Conservation (phyloP, 2,888 invertebrate genomes). For the Andrena camellia region DNA sequence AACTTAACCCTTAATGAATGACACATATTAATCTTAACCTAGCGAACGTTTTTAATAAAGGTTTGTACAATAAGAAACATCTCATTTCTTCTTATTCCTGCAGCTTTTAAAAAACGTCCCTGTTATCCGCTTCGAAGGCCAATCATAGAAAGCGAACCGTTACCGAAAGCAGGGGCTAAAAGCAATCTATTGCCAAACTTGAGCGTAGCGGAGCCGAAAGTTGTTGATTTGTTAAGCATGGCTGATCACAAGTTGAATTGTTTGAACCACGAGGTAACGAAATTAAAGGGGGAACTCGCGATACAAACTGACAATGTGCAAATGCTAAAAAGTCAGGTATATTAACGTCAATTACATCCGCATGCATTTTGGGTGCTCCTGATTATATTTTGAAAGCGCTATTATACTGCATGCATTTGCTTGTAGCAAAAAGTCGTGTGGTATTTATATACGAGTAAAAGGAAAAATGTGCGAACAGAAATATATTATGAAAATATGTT, state of each 20-base stretch:
- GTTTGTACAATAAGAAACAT: neutral
- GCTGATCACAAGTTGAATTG: slow-evolving; percentile 82
- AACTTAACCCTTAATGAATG: neutral
- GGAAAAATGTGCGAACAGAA: neutral
- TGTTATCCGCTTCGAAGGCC: slow-evolving; percentile 81
- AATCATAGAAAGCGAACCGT: slow-evolving; percentile 77
- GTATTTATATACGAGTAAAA: neutral
- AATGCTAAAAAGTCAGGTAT: slow-evolving; percentile 82
- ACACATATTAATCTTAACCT: neutral
- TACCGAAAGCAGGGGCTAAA: slow-evolving; percentile 72
- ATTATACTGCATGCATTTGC: neutral
- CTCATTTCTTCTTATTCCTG: neutral
- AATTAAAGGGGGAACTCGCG: slow-evolving; percentile 80
- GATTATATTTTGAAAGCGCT: neutral
- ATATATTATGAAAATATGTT: slow-evolving; percentile 37
- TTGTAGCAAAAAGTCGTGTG: neutral
- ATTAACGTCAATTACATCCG: slow-evolving; percentile 47
- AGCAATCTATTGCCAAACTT: slow-evolving; percentile 73
- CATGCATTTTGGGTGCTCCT: slow-evolving; percentile 51
- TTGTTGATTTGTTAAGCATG: slow-evolving; percentile 80
- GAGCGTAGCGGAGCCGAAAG: slow-evolving; percentile 76
- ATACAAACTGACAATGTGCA: slow-evolving; percentile 79
- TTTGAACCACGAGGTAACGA: slow-evolving; percentile 81
- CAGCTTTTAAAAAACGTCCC: slow-evolving; percentile 79
- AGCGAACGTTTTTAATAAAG: neutral